Conservation (phyloP, 1,140 invertebrate genomes). For the Parasteatoda tepidariorum region DNA sequence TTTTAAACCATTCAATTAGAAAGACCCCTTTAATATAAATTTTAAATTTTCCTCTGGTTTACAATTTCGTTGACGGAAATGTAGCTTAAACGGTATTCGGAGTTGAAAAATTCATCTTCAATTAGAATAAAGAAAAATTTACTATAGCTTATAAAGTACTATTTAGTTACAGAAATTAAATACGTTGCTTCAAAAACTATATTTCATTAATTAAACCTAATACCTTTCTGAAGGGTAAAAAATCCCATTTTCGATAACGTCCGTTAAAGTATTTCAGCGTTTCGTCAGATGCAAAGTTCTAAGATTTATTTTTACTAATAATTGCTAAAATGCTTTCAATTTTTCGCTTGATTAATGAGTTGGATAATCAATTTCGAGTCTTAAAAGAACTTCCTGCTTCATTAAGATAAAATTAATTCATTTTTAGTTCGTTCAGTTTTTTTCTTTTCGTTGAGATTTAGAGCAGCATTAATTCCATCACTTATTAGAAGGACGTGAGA, state of each 20-base stretch:
- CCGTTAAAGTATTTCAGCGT: constrained; percentile 22
- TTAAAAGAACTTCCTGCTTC: constrained; percentile 36
- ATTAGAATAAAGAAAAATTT: too few species aligned
- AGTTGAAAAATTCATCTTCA: too few species aligned
- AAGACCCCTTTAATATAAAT: too few species aligned
- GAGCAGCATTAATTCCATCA: too few species aligned
- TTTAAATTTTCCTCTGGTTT: too few species aligned
- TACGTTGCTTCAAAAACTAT: constrained; percentile 41
- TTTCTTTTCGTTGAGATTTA: too few species aligned
- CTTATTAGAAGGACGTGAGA: too few species aligned
- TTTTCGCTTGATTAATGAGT: constrained; percentile 53
- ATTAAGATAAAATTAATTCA: constrained; percentile 55
- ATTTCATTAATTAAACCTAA: constrained; percentile 52
- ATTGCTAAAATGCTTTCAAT: constrained; percentile 57
- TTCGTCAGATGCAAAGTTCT: constrained; percentile 24
- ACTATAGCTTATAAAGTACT: too few species aligned
- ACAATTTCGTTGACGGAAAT: too few species aligned
- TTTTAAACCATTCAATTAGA: too few species aligned
- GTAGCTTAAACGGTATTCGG: too few species aligned
- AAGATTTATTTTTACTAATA: constrained; percentile 42
- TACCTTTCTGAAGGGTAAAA: background rate
- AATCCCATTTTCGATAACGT: background rate
- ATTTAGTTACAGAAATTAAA: constrained; percentile 48
- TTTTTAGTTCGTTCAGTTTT: too few species aligned
- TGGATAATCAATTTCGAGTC: constrained; percentile 38